A percentile compares a stretch with the other conserved stretches of the same genome.
Conservation (phyloP, 2,113 vertebrate species). For the Festucalex cinctus region DNA sequence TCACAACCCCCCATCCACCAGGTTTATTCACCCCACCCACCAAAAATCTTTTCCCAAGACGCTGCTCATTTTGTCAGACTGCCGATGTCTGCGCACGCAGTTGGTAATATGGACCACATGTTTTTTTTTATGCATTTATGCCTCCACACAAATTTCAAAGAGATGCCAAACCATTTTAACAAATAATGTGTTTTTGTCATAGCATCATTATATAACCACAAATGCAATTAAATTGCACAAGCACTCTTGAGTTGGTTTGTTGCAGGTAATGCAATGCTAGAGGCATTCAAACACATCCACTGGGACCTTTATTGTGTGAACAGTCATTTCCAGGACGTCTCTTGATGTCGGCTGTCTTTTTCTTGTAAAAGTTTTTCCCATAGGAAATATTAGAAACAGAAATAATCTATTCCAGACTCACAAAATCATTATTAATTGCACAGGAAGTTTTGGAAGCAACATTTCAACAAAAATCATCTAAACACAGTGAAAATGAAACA, state of each 20-base stretch:
- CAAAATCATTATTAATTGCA: neutral
- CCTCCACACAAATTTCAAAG: slow-evolving; percentile 30
- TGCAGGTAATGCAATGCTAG: neutral
- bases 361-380: neutral
- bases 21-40: slow-evolving; percentile 7
- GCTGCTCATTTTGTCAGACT: slow-evolving; percentile 16
- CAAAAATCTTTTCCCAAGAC: slow-evolving; percentile 1
- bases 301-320: neutral
- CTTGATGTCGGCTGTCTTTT: neutral
- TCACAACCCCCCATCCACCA: slow-evolving; percentile 7
- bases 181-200: slow-evolving; percentile 29
- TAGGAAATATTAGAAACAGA: neutral
- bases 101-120: slow-evolving; percentile 42
- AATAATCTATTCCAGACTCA: neutral
- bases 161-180: slow-evolving; percentile 18
- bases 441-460: neutral
- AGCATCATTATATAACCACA: slow-evolving; percentile 18
- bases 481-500: neutral
- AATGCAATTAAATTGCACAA: slow-evolving; percentile 18
- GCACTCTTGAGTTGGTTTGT: slow-evolving; percentile 15
- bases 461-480: neutral
- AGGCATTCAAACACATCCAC: neutral
- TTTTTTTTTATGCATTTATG: slow-evolving; percentile 35
- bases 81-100: slow-evolving; percentile 31
- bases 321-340: neutral